A percentile compares a stretch with the other conserved stretches of the same genome.
phyloP scores from a whole-genome alignment of 2,888 invertebrate genomes.

The Hypomecis atomaria region DNA sequence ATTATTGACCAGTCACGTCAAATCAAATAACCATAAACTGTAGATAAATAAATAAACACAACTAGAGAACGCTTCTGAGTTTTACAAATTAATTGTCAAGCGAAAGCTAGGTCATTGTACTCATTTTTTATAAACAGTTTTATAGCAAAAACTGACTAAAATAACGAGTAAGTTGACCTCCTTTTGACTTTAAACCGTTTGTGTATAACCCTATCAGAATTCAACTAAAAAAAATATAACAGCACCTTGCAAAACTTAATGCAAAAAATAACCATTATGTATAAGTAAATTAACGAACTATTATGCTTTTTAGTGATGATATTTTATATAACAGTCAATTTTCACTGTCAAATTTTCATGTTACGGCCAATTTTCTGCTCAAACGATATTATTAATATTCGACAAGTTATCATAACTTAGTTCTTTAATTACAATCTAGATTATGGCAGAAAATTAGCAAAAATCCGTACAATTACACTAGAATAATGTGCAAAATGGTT shows the following conservation, averaged over 20 bases:
- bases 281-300: neutral
- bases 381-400: conserved; percentile 4
- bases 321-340: neutral
- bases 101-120: too few species aligned
- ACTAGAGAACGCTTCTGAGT: too few species aligned
- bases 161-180: too few species aligned
- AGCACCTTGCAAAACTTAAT: conserved; percentile 37
- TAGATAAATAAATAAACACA: too few species aligned
- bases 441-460: conserved; percentile 29
- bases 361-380: conserved; percentile 31
- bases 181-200: too few species aligned
- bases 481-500: conserved; percentile 39
- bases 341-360: conserved; percentile 33
- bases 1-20: too few species aligned
- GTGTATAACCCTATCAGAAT: too few species aligned
- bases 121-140: too few species aligned
- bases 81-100: too few species aligned
- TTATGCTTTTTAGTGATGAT: conserved; percentile 13
- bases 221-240: neutral
- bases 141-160: too few species aligned
- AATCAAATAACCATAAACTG: too few species aligned
- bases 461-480: conserved; percentile 29
- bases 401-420: neutral
- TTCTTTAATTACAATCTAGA: conserved; percentile 22
- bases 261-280: conserved; percentile 29